Evolutionary conservation across 2,113 vertebrate genomes (phyloP), one percentile per base, ranked within the genome.

Genomic region (Otis tarda): DNA sequence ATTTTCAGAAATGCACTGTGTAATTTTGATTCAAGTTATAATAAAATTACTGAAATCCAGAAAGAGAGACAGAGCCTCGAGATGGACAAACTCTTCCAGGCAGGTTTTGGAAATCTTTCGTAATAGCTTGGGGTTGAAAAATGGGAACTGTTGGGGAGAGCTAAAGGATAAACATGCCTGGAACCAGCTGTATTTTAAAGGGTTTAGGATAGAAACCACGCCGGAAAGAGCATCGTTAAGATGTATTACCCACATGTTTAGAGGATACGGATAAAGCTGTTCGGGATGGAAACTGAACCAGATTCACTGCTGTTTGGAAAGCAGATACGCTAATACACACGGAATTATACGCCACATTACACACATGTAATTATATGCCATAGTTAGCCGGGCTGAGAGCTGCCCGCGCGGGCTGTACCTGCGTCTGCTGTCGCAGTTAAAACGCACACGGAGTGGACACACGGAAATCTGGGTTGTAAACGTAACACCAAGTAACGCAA

Each of bases 371-470:
- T 50, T 50, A 50, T 50, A 50, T 45, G 31, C 35, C 1, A 0
- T 6, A 15, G 25, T 55, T 35, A 14, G 22, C 60, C 43, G 17
- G 57, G 52, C 76, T 37, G 71, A 45, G 39, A 63, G 30, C 43
- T 5, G 31, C 52, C 41, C 9, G 41, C 1, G 30, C 23, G 30
- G 39, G 11, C 11, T 35, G 17, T 12, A 10, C 12, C 53, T 37
- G 33, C 0, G 4, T 9, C 33, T 3, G 0, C 18, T 23, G 39
- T 14, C 7, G 1, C 21, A 1, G 57, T 9, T 39, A 27, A 39
- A 63, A 24, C 61, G 10, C 47, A 25, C 7, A 4, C 4, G 2
- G 14, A 45, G 11, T 0, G 52, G 47, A 6, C 28, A 6, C 6
- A 1, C 8, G 43, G n/a, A 73, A 85, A 73, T 53, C n/a, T 53